phyloP scores from a whole-genome alignment of 2,113 vertebrate genomes.

The Pituophis catenifer region DNA sequence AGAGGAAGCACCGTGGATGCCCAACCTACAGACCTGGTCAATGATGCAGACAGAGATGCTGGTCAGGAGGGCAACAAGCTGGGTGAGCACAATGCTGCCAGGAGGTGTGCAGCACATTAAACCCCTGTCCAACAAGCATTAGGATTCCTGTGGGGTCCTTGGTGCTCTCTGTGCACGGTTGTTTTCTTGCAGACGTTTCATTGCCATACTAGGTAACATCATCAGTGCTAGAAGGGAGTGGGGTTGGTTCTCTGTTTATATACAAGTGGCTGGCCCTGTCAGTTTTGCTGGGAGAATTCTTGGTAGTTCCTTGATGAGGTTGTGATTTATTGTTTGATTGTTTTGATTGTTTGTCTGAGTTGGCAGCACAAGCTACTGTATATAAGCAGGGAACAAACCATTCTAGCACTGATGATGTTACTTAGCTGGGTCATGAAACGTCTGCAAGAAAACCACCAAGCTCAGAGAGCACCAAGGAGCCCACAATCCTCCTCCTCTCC shows the following conservation, averaged over 20 bases:
- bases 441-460: too few species aligned
- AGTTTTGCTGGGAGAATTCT: background rate
- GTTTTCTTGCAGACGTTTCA: background rate
- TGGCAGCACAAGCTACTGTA: background rate
- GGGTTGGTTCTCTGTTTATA: background rate
- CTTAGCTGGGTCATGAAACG: too few species aligned
- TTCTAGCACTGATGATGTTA: too few species aligned
- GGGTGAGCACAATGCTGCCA: background rate
- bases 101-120: background rate
- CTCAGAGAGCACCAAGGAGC: too few species aligned
- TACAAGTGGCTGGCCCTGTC: background rate
- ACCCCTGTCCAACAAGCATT: background rate
- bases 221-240: background rate
- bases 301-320: background rate
- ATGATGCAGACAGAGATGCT: background rate
- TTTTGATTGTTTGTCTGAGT: background rate
- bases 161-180: background rate
- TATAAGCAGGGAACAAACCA: background rate
- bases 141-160: background rate
- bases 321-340: background rate
- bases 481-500: too few species aligned
- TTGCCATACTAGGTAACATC: background rate
- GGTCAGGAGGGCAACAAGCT: background rate
- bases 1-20: too few species aligned
- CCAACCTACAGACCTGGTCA: background rate